Conservation (phyloP, 2,888 invertebrate genomes). For the Ellobium chinense region DNA sequence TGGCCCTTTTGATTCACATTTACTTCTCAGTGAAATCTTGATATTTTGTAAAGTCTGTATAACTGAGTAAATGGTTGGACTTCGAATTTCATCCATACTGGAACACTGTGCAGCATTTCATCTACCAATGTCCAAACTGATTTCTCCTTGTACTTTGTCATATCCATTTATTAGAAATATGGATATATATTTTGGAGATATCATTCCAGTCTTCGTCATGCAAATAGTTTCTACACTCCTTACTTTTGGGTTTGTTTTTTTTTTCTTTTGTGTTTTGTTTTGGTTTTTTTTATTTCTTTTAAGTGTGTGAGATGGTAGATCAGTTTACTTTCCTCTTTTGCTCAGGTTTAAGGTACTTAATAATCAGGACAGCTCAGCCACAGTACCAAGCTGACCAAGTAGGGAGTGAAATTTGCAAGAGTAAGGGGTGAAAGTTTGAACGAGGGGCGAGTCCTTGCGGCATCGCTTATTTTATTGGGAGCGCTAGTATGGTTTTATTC, state of each 20-base stretch:
- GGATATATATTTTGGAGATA: neutral
- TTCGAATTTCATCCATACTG: neutral
- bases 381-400: no score
- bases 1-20: neutral
- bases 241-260: neutral
- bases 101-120: neutral
- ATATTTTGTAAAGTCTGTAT: conserved; percentile 11
- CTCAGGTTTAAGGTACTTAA: no score
- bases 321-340: no score
- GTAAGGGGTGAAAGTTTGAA: no score
- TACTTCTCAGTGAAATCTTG: conserved; percentile 2
- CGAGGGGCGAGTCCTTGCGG: no score
- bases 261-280: neutral
- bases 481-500: no score
- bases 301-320: no score
- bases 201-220: neutral
- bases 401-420: no score
- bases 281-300: no score
- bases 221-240: neutral
- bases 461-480: no score
- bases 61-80: neutral
- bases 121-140: neutral
- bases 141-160: no score
- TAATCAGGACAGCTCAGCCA: no score
- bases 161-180: neutral